Percentiles rank a stretch among this genome's conserved stretches.
Conservation (phyloP, 2,797 vertebrate genomes). For the Lacerta viridis region DNA sequence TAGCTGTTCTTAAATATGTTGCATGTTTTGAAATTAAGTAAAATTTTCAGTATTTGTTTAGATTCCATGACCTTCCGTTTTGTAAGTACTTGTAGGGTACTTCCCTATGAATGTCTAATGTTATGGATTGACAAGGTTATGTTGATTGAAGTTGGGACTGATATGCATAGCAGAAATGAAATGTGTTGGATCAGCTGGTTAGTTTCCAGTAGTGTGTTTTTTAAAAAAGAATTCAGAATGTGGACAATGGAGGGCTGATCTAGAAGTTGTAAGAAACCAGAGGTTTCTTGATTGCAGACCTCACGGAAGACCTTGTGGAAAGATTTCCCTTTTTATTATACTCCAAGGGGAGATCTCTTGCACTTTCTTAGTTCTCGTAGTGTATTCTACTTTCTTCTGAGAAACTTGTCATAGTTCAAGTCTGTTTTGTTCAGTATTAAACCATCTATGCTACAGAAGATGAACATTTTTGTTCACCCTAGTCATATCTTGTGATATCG, state of each 20-base stretch:
- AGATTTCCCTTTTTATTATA: not conserved
- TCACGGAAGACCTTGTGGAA: not conserved
- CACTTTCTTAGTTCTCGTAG: rapidly evolving
- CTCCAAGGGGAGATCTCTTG: not conserved
- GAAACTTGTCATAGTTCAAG: rapidly evolving
- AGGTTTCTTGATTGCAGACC: too few species aligned
- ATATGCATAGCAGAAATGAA: not conserved
- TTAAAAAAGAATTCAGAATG: not conserved
- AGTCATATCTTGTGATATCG: not conserved
- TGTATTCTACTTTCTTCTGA: not conserved
- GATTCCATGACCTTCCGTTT: not conserved
- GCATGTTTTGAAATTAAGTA: slow-evolving; percentile 33
- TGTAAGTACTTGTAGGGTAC: not conserved
- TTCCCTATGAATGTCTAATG: not conserved
- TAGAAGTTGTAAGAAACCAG: not conserved
- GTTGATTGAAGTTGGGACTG: not conserved
- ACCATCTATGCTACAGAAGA: not conserved
- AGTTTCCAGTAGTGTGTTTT: not conserved
- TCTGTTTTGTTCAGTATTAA: not conserved
- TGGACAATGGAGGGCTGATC: not conserved
- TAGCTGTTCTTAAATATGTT: not conserved
- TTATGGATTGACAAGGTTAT: rapidly evolving
- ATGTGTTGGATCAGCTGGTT: not conserved
- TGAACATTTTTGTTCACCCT: not conserved
- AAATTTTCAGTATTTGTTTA: slow-evolving; percentile 35